Evolutionary conservation across 2,888 invertebrate species (phyloP).

Genomic region (Sericinus montela): DNA sequence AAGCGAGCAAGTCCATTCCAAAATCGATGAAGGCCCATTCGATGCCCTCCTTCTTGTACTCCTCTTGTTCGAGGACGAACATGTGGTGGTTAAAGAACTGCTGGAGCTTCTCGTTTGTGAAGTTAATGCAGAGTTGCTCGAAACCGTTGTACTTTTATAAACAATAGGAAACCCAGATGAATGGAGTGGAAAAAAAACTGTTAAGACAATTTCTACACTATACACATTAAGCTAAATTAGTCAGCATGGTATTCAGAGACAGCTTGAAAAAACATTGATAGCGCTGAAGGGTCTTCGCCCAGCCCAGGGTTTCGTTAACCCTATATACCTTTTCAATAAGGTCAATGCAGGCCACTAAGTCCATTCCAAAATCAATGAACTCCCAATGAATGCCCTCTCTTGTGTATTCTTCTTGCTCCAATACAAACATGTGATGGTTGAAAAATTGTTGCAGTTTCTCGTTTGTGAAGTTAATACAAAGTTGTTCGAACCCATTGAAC

Average conservation of each 20-base stretch:
- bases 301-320: constrained; percentile 48
- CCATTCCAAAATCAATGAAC: constrained; percentile 99
- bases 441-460: constrained; percentile 99
- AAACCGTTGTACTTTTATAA: constrained; percentile 92
- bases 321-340: constrained; percentile 96
- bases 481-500: constrained; percentile 99
- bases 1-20: constrained; percentile 97
- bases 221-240: constrained; percentile 35
- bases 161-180: constrained; percentile 54
- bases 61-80: constrained; percentile 98
- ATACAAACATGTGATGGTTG: constrained; percentile 99
- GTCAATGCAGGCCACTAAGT: constrained; percentile 98
- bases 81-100: constrained; percentile 99
- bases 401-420: constrained; percentile 99
- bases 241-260: constrained; percentile 38
- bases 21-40: constrained; percentile 98
- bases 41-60: constrained; percentile 96
- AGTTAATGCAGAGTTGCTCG: constrained; percentile 99
- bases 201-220: constrained; percentile 38
- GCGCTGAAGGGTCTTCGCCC: constrained; percentile 31
- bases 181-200: constrained; percentile 37
- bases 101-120: constrained; percentile 98
- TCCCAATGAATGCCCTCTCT: constrained; percentile 98
- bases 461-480: constrained; percentile 99
- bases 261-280: constrained; percentile 34